Percentiles rank a stretch among this genome's conserved stretches.
phyloP scores from a whole-genome alignment of 2,797 vertebrate genomes.

The Hylomyscus alleni region DNA sequence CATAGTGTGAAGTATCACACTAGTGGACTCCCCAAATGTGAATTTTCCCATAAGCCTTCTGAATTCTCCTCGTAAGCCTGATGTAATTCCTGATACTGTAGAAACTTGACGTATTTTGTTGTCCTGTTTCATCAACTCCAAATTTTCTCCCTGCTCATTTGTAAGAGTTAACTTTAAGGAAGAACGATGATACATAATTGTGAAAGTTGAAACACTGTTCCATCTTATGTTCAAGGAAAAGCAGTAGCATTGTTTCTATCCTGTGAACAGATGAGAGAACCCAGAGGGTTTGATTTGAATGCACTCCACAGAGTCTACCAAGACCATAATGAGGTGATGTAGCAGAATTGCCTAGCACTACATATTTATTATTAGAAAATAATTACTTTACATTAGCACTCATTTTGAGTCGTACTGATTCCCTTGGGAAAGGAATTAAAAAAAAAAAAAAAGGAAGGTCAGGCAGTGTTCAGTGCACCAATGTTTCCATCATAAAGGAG shows the following conservation, averaged over 20 bases:
- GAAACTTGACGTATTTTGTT: slow-evolving; percentile 67
- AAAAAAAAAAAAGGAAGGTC: background rate
- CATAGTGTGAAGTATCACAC: slow-evolving; percentile 57
- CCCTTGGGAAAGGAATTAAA: background rate
- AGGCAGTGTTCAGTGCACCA: background rate
- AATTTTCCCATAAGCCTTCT: slow-evolving; percentile 42
- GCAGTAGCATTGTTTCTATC: background rate
- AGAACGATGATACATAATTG: background rate
- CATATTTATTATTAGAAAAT: slow-evolving; percentile 54
- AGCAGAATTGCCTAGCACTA: slow-evolving; percentile 61
- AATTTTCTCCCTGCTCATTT: slow-evolving; percentile 70
- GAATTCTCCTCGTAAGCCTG: slow-evolving; percentile 10
- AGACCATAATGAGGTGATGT: slow-evolving; percentile 19
- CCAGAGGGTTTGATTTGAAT: slow-evolving; percentile 31
- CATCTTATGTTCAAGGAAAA: slow-evolving; percentile 38
- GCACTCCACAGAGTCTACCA: slow-evolving; percentile 41
- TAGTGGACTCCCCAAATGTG: slow-evolving; percentile 49
- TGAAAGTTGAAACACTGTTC: slow-evolving; percentile 44
- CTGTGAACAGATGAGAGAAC: background rate
- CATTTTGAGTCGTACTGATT: background rate
- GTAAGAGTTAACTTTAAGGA: slow-evolving; percentile 58
- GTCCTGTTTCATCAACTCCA: slow-evolving; percentile 51
- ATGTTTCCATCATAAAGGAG: background rate
- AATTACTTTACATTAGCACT: slow-evolving; percentile 25
- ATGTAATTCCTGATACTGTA: background rate